Conservation (phyloP, 2,113 vertebrate species). For the Nestor notabilis region DNA sequence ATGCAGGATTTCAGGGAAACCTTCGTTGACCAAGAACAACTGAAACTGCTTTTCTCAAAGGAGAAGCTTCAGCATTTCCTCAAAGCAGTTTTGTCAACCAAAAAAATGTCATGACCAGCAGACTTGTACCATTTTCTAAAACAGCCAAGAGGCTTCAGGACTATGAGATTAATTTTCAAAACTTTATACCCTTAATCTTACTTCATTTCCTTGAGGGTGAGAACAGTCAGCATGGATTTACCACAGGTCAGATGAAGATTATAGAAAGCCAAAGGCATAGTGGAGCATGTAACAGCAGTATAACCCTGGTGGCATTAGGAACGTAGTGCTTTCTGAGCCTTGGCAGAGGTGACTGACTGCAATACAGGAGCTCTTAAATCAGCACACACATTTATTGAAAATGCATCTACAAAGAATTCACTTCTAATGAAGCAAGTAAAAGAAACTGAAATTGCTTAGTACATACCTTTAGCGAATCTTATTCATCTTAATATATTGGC, state of each 20-base stretch:
- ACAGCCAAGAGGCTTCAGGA: not conserved
- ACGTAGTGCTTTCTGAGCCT: not conserved
- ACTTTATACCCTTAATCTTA: conserved; percentile 24
- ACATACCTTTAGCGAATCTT: conserved; percentile 62
- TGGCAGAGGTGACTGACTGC: conserved; percentile 16
- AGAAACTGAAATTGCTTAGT: conserved; percentile 62
- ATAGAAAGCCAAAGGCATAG: conserved; percentile 1
- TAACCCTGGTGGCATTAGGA: not conserved
- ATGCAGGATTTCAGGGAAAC: not conserved
- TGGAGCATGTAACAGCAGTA: not conserved
- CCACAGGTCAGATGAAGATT: conserved; percentile 31
- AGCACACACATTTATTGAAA: conserved; percentile 24
- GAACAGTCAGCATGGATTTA: conserved; percentile 37
- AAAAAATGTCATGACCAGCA: not conserved
- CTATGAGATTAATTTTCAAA: not conserved
- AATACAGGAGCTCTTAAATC: not conserved
- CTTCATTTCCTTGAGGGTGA: conserved; percentile 24
- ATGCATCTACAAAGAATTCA: conserved; percentile 38
- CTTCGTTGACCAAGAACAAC: not conserved
- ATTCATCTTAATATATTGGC: conserved; percentile 56
- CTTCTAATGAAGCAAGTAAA: conserved; percentile 55
- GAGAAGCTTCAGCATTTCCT: not conserved
- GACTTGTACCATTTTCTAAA: not conserved
- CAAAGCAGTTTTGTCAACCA: not conserved
- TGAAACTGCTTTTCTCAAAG: not conserved